phyloP scores from a whole-genome alignment of 2,113 vertebrate genomes.

The Oryzias javanicus region DNA sequence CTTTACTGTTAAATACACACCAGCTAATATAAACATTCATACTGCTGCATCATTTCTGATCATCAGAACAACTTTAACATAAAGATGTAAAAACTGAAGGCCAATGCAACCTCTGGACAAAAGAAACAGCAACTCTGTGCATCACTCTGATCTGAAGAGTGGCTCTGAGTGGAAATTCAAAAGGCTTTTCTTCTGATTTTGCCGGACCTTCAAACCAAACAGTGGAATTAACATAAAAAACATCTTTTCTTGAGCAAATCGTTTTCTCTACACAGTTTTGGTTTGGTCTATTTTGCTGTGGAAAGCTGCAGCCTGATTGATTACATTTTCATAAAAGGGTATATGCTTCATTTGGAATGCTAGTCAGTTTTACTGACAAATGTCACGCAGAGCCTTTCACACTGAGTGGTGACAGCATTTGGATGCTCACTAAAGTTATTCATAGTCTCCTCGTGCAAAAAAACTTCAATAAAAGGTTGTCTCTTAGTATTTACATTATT shows the following conservation, averaged over 20 bases:
- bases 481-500: conserved; percentile 74
- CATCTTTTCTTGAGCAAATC: conserved; percentile 9
- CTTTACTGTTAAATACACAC: background rate
- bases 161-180: no score
- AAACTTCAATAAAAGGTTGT: conserved; percentile 68
- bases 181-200: no score
- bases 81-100: no score
- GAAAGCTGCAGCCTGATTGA: conserved; percentile 39
- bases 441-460: conserved; percentile 56
- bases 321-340: conserved; percentile 59
- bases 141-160: no score
- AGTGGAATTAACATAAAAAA: background rate
- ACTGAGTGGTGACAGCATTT: conserved; percentile 40
- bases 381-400: conserved; percentile 44
- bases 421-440: conserved; percentile 33
- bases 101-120: no score
- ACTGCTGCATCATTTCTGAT: no score
- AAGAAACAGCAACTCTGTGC: no score
- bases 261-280: conserved; percentile 8
- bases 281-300: conserved; percentile 10
- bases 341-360: conserved; percentile 55
- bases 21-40: no score
- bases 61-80: no score
- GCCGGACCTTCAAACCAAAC: no score
- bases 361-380: conserved; percentile 47